Evolutionary conservation across 2,888 invertebrate genomes (phyloP).

Genomic region (Lasiommata megera): DNA sequence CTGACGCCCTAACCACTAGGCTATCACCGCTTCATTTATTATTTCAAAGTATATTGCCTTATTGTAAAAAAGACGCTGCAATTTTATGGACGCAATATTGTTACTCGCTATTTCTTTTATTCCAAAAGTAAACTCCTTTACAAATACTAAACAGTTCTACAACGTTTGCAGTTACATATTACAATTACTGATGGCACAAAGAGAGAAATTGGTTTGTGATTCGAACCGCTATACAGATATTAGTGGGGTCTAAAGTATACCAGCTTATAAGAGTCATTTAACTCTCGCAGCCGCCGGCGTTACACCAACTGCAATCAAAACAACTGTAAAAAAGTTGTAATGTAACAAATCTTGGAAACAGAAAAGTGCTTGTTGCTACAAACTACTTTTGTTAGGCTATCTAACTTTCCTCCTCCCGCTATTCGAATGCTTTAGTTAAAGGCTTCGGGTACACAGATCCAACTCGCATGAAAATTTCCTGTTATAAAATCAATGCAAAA

Average conservation of each 20-base stretch:
- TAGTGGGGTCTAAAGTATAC: background rate
- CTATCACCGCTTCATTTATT: no score
- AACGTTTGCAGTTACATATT: no score
- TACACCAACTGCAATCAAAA: constrained; percentile 41
- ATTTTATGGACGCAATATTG: no score
- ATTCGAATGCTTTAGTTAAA: constrained; percentile 46
- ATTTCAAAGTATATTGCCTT: no score
- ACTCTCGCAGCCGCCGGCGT: constrained; percentile 17
- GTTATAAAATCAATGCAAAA: constrained; percentile 29
- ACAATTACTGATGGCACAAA: no score
- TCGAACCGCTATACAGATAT: no score
- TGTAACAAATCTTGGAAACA: constrained; percentile 43
- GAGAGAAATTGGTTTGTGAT: no score
- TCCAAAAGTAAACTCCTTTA: no score
- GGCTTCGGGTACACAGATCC: constrained; percentile 29
- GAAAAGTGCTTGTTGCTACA: constrained; percentile 47
- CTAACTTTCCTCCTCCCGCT: constrained; percentile 52
- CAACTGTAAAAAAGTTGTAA: constrained; percentile 45
- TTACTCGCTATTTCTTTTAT: no score
- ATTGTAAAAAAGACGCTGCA: no score
- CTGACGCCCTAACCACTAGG: no score
- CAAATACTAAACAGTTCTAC: no score
- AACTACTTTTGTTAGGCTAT: constrained; percentile 57
- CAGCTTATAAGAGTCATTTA: constrained; percentile 8
- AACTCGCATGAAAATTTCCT: constrained; percentile 11